Conservation (phyloP, 2,888 invertebrate genomes). For the Nemotelus nigrinus region DNA sequence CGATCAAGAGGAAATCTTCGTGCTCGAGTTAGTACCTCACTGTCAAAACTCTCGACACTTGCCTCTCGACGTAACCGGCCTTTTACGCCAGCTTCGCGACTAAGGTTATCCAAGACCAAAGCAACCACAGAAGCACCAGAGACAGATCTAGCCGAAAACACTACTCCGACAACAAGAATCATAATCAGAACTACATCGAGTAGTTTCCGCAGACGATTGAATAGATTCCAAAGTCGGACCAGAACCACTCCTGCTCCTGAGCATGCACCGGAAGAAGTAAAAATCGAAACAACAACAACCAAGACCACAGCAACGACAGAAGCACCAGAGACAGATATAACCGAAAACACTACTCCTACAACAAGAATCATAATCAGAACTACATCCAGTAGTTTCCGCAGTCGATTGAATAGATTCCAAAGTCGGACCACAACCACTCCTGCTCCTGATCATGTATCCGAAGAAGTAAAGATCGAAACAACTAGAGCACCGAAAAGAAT, state of each 20-base stretch:
- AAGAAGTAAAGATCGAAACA: too few relatives aligned
- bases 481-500: too few relatives aligned
- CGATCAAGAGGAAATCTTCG: background rate
- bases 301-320: background rate
- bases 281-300: background rate
- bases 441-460: too few relatives aligned
- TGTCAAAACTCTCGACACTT: slow-evolving; percentile 1
- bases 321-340: background rate
- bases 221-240: slow-evolving; percentile 4
- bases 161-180: background rate
- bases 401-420: slow-evolving; percentile 17
- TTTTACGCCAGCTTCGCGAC: background rate
- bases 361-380: background rate
- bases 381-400: background rate
- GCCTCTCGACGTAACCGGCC: slow-evolving; percentile 6
- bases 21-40: background rate
- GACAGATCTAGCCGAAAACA: background rate
- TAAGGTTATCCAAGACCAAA: background rate
- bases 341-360: background rate
- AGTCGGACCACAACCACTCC: background rate
- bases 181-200: background rate
- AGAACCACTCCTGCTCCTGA: background rate
- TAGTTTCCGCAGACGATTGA: background rate
- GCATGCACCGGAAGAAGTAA: too few relatives aligned
- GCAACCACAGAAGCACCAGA: background rate